These are phyloP conservation scores for Salvelinus alpinus DNA, from an alignment of 2,113 vertebrate species.

Conservation along the genomic window DNA sequence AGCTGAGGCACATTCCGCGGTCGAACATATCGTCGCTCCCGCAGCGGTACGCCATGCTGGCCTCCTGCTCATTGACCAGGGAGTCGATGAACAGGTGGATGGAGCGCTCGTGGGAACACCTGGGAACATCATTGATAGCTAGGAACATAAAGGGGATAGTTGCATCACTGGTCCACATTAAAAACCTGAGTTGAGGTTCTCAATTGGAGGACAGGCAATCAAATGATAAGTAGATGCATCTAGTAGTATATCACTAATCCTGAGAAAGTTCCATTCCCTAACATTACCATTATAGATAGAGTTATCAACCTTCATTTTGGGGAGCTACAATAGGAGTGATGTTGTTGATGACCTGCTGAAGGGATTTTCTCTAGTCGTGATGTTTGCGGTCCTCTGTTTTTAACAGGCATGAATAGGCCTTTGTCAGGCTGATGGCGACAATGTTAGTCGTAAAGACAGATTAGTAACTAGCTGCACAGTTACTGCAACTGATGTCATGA, in stretches of 20 bases:
- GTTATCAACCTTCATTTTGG: too few species aligned
- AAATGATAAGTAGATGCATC: too few species aligned
- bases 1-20: constrained; percentile 75
- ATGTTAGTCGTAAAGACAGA: constrained; percentile 27
- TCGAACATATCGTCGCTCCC: constrained; percentile 68
- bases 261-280: too few species aligned
- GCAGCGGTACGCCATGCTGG: constrained; percentile 68
- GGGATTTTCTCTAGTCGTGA: constrained; percentile 23
- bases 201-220: too few species aligned
- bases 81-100: constrained; percentile 80
- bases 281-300: too few species aligned
- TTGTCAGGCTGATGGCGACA: constrained; percentile 34
- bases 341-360: neutral
- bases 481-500: neutral
- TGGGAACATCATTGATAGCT: constrained; percentile 72
- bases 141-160: constrained; percentile 4
- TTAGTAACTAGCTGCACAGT: constrained; percentile 25
- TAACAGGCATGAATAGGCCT: constrained; percentile 4
- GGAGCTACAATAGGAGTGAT: neutral
- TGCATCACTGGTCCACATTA: too few species aligned
- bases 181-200: too few species aligned
- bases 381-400: constrained; percentile 26
- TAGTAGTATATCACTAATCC: too few species aligned
- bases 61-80: constrained; percentile 66
- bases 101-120: constrained; percentile 77